phyloP scores from a whole-genome alignment of 2,888 invertebrate species.

The Thymelicus lineola region DNA sequence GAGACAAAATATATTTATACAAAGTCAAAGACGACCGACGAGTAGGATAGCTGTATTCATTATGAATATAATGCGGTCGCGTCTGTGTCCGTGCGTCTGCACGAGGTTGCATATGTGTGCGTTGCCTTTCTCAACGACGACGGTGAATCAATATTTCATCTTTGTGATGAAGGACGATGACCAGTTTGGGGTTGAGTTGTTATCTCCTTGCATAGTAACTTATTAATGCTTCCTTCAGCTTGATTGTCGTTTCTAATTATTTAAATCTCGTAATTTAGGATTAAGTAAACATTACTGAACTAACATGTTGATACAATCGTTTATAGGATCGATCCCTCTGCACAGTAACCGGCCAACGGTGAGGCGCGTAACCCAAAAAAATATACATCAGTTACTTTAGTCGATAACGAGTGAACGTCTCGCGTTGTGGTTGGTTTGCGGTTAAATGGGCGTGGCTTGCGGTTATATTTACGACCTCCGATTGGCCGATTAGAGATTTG shows the following conservation, averaged over 20 bases:
- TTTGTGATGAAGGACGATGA: conserved; percentile 68
- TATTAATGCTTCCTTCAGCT: conserved; percentile 29
- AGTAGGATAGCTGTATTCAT: conserved; percentile 85
- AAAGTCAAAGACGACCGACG: conserved; percentile 83
- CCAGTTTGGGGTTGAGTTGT: conserved; percentile 54
- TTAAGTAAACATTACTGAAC: not conserved
- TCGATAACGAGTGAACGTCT: conserved; percentile 80
- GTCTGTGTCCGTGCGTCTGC: conserved; percentile 78
- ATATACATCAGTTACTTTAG: conserved; percentile 65
- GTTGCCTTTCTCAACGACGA: conserved; percentile 74
- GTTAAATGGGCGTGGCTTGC: conserved; percentile 87
- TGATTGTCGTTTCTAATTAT: not conserved
- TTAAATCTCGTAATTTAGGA: not conserved
- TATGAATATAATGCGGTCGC: conserved; percentile 84
- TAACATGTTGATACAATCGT: conserved; percentile 12
- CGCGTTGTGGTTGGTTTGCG: conserved; percentile 87
- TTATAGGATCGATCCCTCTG: conserved; percentile 28
- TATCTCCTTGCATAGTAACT: conserved; percentile 44
- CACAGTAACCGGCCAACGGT: conserved; percentile 50
- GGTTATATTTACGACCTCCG: conserved; percentile 84
- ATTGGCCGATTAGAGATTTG: conserved; percentile 86
- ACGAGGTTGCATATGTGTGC: conserved; percentile 61
- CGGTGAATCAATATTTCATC: conserved; percentile 82
- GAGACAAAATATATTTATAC: conserved; percentile 83
- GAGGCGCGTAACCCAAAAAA: conserved; percentile 66